Evolutionary conservation across 2,888 invertebrate species (phyloP), one percentile per base, ranked within the genome.

Genomic region (Pogonocherus hispidulus): DNA sequence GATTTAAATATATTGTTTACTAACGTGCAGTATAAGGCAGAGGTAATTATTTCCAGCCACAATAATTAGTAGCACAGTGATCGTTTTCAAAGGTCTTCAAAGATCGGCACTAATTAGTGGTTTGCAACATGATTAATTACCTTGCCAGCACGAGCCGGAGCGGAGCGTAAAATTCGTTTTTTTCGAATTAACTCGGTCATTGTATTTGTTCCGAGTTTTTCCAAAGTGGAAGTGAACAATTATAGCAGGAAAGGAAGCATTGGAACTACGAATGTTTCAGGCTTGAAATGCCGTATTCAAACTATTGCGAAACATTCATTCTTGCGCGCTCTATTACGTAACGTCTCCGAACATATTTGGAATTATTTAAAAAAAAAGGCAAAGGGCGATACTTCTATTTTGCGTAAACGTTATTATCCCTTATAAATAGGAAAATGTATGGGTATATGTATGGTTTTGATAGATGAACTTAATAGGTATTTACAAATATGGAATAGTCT

Each of bases 221-320:
- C 32, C 11, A 11, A 32, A 11, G 32, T 32, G 5, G 32, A 32
- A 32, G 32, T 32, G 32, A 9, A 11, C 32, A 11, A 32, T 32
- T 6, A 8, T 32, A 32, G 49, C 23, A 23, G n/a, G 8, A 51
- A 22, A 51, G 49, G 49, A 51, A 51, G 14, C 49, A 23, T 22
- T 51, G 49, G 49, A 51, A 51, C 23, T 51, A 51, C 49, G 23
- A 51, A 22, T 11, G 22, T 51, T 51, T 51, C n/a, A 51, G 23
- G 23, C 49, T 23, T 51, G 23, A 51, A 23, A 51, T 22, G 49
- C 23, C 16, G 22, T 23, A 51, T 11, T 11, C 11, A 1, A 32
- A 32, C 32, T 32, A 8, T 32, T 32, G 2, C 32, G 32, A 11
- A 32, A 32, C 9, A 32, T 32, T 32, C 1, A 32, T 2, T 32